Conservation (phyloP, 2,797 vertebrate species). For the Acanthopagrus latus region DNA sequence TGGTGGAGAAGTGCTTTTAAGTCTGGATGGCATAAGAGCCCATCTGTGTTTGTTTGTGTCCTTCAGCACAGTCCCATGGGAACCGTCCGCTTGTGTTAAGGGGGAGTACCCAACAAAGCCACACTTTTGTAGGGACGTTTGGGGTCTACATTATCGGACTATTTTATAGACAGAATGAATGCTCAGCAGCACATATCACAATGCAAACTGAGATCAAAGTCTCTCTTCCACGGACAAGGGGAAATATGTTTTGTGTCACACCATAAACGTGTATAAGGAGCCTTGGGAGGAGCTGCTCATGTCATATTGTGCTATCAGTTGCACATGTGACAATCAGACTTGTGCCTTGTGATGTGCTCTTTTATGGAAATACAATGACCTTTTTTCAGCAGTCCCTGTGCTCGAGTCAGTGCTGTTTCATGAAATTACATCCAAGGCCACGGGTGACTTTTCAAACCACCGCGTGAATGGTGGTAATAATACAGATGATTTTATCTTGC, state of each 20-base stretch:
- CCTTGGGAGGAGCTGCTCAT: constrained; percentile 18
- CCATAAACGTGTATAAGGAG: neutral
- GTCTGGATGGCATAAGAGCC: constrained; percentile 46
- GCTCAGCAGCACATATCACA: neutral
- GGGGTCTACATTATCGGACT: neutral
- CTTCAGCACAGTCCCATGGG: constrained; percentile 39
- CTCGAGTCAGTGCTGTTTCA: neutral
- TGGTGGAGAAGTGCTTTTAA: constrained; percentile 47
- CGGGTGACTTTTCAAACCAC: neutral
- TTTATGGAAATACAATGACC: constrained; percentile 55
- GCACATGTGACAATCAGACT: constrained; percentile 59
- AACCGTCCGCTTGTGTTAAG: constrained; percentile 34
- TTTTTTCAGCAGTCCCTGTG: constrained; percentile 21
- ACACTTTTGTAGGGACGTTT: constrained; percentile 19
- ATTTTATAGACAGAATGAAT: neutral
- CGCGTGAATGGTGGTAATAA: neutral
- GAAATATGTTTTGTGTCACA: neutral
- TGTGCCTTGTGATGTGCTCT: constrained; percentile 47
- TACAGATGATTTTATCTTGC: neutral
- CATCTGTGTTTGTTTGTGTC: constrained; percentile 62
- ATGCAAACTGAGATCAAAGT: neutral
- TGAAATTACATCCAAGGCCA: neutral
- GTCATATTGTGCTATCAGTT: constrained; percentile 26
- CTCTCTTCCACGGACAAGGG: neutral
- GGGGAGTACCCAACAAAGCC: neutral